Conservation (phyloP, 2,797 vertebrate species). For the Crocodylus rhombifer region DNA sequence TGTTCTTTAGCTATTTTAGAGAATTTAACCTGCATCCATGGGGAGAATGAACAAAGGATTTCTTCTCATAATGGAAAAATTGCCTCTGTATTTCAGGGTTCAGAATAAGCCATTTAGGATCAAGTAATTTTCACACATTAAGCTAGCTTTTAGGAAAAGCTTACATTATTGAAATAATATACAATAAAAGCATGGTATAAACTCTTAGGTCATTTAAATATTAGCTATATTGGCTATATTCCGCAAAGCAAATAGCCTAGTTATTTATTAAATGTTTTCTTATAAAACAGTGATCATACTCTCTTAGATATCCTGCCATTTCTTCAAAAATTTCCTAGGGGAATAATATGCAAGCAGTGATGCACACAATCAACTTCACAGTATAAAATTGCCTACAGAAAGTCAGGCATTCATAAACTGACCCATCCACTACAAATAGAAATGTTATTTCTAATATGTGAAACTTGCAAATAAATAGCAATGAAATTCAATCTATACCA, state of each 20-base stretch:
- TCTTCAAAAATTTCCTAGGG: neutral
- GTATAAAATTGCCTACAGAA: neutral
- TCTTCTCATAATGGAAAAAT: neutral
- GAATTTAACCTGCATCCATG: neutral
- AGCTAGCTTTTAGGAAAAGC: neutral
- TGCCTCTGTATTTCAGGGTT: neutral
- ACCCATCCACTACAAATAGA: neutral
- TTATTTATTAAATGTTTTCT: too few relatives aligned
- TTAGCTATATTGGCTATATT: neutral
- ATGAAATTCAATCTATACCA: neutral
- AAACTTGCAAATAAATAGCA: neutral
- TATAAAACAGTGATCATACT: neutral
- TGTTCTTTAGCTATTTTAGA: neutral
- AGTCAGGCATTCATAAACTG: neutral
- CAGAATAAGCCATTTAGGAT: neutral
- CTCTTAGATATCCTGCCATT: neutral
- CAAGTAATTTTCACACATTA: neutral
- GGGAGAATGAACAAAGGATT: neutral
- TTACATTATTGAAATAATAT: neutral
- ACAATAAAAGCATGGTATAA: neutral
- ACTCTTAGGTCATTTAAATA: neutral
- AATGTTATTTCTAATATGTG: neutral
- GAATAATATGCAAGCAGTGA: neutral
- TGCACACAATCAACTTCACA: neutral
- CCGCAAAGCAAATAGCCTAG: neutral